Conservation (phyloP, 2,797 vertebrate genomes). For the Octomys mimax region DNA sequence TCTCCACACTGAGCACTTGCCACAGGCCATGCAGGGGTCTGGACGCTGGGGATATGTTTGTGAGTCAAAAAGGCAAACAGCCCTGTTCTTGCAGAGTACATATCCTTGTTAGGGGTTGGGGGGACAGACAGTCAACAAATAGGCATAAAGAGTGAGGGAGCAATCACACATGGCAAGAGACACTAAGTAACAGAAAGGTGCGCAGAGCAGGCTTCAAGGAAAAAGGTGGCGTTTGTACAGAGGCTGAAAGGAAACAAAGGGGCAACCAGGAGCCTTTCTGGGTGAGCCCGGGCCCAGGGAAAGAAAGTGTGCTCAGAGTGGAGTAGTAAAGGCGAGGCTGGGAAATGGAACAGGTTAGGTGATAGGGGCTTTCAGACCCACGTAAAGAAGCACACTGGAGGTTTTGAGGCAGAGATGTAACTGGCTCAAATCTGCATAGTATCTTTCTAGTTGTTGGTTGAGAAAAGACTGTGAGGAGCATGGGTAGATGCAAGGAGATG, state of each 20-base stretch:
- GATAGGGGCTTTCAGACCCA: neutral
- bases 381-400: neutral
- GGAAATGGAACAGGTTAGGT: neutral
- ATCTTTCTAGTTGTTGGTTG: neutral
- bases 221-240: neutral
- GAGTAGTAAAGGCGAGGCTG: neutral
- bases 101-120: neutral
- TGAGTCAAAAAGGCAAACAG: neutral
- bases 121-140: neutral
- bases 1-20: neutral
- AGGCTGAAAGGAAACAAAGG: neutral
- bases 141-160: neutral
- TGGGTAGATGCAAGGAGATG: neutral
- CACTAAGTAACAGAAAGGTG: neutral
- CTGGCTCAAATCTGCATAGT: neutral
- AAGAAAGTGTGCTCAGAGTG: neutral
- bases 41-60: rapidly evolving
- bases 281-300: neutral
- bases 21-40: rapidly evolving
- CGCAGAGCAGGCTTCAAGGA: neutral
- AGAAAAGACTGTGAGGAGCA: neutral
- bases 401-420: neutral
- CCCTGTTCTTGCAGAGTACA: neutral
- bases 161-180: neutral
- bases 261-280: neutral